These are phyloP conservation scores for Hestina assimilis DNA, from an alignment of 1,140 invertebrate genomes.

Conservation along the genomic window DNA sequence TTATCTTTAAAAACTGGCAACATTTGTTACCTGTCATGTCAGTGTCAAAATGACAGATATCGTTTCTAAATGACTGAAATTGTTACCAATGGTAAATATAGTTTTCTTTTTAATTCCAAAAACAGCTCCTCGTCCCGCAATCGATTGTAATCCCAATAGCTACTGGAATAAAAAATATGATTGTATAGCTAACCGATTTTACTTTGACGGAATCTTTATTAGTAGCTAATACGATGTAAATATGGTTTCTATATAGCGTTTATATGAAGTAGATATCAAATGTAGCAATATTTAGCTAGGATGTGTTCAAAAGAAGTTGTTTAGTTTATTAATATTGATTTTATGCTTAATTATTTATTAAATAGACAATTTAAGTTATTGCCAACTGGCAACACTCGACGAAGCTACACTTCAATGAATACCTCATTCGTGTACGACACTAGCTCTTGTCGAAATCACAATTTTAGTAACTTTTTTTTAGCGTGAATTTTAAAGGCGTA, in stretches of 20 bases:
- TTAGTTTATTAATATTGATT: conserved; percentile 57
- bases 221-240: conserved; percentile 68
- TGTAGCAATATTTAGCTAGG: conserved; percentile 71
- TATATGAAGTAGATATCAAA: conserved; percentile 53
- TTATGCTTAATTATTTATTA: conserved; percentile 63
- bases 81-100: neutral
- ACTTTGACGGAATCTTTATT: conserved; percentile 57
- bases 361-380: conserved; percentile 37
- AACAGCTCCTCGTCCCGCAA: conserved; percentile 12
- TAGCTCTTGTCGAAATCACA: conserved; percentile 22
- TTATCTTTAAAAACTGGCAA: neutral
- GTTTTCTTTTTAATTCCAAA: neutral
- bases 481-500: conserved; percentile 18
- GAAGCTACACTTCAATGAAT: conserved; percentile 18
- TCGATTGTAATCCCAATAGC: conserved; percentile 28
- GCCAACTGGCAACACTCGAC: conserved; percentile 23
- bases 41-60: neutral
- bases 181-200: conserved; percentile 66
- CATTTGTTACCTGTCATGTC: neutral
- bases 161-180: conserved; percentile 48
- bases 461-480: conserved; percentile 13
- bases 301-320: conserved; percentile 65
- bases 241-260: conserved; percentile 67
- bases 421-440: conserved; percentile 9
- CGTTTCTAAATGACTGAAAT: neutral